Percentiles rank a stretch among this genome's conserved stretches.
phyloP scores from a whole-genome alignment of 2,113 vertebrate genomes.

The Nothobranchius kuhntae region DNA sequence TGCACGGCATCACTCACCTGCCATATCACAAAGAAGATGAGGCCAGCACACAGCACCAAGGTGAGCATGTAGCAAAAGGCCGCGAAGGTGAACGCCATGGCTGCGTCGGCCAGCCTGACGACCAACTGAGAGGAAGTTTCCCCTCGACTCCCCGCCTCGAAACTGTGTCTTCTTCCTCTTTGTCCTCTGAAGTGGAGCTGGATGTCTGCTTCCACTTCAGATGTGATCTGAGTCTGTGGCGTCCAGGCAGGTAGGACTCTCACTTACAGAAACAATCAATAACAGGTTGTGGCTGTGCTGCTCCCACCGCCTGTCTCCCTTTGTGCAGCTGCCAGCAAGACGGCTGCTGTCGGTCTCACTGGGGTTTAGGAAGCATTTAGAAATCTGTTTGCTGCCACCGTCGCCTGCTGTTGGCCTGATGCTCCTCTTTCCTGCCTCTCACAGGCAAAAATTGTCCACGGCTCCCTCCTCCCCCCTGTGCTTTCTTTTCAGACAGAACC shows the following conservation, averaged over 20 bases:
- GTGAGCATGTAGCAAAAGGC: constrained; percentile 99
- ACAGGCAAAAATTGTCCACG: constrained; percentile 57
- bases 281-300: constrained; percentile 13
- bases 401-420: constrained; percentile 42
- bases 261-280: constrained; percentile 51
- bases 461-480: constrained; percentile 46
- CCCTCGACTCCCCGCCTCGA: constrained; percentile 43
- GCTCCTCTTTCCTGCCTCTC: constrained; percentile 56
- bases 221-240: constrained; percentile 15
- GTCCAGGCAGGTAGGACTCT: constrained; percentile 43
- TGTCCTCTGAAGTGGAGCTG: constrained; percentile 18
- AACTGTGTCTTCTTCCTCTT: constrained; percentile 16
- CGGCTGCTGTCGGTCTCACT: constrained; percentile 16
- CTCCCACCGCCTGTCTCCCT: constrained; percentile 33
- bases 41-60: constrained; percentile 91
- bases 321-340: constrained; percentile 38
- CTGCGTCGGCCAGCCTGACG: constrained; percentile 73
- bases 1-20: constrained; percentile 85
- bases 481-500: constrained; percentile 48
- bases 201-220: constrained; percentile 13
- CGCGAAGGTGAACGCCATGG: constrained; percentile 97
- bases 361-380: constrained; percentile 57
- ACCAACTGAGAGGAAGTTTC: constrained; percentile 42
- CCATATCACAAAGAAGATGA: constrained; percentile 99
- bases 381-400: constrained; percentile 39